Evolutionary conservation across 2,888 invertebrate species (phyloP), one percentile per base, ranked within the genome.

Genomic region (Uloborus plumipes): DNA sequence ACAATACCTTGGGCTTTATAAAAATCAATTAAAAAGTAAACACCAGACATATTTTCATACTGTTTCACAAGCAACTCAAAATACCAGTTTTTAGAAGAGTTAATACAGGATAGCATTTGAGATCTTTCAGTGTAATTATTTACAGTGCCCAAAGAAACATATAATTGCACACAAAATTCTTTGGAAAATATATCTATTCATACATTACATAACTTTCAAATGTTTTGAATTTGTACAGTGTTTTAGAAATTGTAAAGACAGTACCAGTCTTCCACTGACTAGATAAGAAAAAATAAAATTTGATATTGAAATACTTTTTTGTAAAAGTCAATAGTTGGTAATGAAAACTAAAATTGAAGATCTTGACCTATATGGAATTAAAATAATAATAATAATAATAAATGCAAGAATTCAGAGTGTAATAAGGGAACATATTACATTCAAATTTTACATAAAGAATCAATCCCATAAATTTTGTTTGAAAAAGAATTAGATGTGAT

Each of bases 81-180:
- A 51, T 62, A 51, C 26, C 39, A 15, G 22, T 62, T 51, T 53
- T 50, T 20, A 73, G 50, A 31, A 62, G 31, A 16, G 31, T 26
- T 39, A 58, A 59, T 39, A 15, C 39, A 65, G 6, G 22, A 70
- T 53, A 49, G 64, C 77, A 77, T 71, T 77, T 51, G 39, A 77
- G 50, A 78, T 51, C 50, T 62, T 58, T 55, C 31, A 62, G 59
- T 66, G 22, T 51, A 31, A 55, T 55, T 74, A 80, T 80, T 69
- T 80, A 80, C 80, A 80, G 80, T 80, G 80, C 61, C 67, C 49
- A 50, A 61, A 69, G 65, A 72, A 72, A 73, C 31, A 53, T 61
- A 67, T 65, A 73, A 80, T 80, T 80, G 80, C 80, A 80, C 80
- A 31, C 39, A 80, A 59, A 79, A 72, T 69, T 80, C 80, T 80